Base-by-base conservation (phyloP, 2,888 invertebrate species). In the Ectemnius lituratus region DNA sequence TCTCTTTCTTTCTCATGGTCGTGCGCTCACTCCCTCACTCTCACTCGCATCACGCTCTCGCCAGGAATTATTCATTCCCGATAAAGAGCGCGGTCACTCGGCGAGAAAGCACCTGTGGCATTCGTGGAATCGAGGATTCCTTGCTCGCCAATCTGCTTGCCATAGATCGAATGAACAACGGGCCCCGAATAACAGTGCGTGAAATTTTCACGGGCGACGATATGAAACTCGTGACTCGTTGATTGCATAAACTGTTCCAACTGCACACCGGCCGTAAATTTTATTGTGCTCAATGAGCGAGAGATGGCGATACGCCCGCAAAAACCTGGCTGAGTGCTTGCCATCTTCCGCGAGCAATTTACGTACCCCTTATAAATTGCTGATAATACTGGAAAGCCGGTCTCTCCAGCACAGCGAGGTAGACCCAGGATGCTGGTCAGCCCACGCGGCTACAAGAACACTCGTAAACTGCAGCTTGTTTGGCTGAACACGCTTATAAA, bases 31-130 rank as follows among this genome's bases (percentile, higher is more conserved):
- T 37, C 37, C 8, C 8, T 37, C 37, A 6, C 37, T 6, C 37
- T 8, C 8, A 37, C 28, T 6, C 28, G 28, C 28, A 37, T 37
- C 28, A 37, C 28, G 37, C 73, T 72, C 73, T 72, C 65, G 70
- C 70, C 76, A 75, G 80, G 80, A 84, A 85, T 86, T 86, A 85
- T 85, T 86, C 86, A 85, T 81, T 78, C 78, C 80, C 84, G 81
- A 83, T 84, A 84, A 83, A 85, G 83, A 83, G 79, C 78, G 67
- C 64, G 73, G 74, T 76, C 79, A 79, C 78, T 79, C 74, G 65
- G 70, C 75, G 73, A 68, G 68, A 68, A 75, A 81, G 82, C 85
- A 86, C 85, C 83, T 84, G 85, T 85, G 78, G 86, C 82, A 76
- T 76, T 72, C 23, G 46, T 61, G 27, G 18, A 57, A 74, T 37